These are phyloP conservation scores for Mus caroli DNA, from an alignment of 2,797 vertebrate species.

Conservation along the genomic window DNA sequence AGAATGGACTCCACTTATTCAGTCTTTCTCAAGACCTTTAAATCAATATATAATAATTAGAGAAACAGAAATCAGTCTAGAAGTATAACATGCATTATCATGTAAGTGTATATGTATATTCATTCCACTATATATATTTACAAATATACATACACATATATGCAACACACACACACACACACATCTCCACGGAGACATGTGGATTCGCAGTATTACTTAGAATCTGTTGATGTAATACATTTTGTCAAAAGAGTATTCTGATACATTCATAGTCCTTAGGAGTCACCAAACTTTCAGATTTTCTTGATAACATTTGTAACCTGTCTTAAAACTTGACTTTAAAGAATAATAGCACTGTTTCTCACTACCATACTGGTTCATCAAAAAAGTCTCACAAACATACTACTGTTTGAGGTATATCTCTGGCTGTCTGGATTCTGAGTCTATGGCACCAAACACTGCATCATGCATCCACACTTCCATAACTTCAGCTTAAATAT, in stretches of 20 bases:
- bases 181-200: neutral
- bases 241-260: constrained; percentile 34
- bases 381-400: neutral
- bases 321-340: neutral
- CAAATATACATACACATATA: neutral
- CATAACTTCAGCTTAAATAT: neutral
- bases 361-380: neutral
- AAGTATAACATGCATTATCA: neutral
- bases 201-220: neutral
- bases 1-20: neutral
- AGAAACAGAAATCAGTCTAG: constrained; percentile 16
- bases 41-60: neutral
- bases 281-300: neutral
- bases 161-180: neutral
- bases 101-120: neutral
- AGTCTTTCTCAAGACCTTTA: constrained; percentile 23
- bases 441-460: neutral
- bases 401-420: neutral
- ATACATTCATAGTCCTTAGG: neutral
- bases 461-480: neutral
- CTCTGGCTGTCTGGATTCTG: neutral
- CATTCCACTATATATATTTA: neutral
- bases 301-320: neutral
- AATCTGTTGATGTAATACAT: neutral
- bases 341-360: neutral